Evolutionary conservation across 2,113 vertebrate species (phyloP).

Genomic region (Saguinus midas): DNA sequence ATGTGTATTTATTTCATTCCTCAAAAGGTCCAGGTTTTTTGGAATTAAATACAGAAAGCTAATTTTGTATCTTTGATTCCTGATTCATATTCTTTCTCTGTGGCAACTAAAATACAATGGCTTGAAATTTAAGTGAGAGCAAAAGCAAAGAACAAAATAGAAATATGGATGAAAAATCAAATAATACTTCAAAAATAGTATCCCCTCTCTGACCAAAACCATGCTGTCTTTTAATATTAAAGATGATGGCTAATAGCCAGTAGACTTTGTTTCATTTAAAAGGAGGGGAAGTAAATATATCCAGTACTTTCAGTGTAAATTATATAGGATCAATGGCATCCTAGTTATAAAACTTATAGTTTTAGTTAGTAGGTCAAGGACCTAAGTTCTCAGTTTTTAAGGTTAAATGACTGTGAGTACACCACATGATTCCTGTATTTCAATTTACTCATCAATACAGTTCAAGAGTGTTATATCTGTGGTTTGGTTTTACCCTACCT

Average conservation of each 20-base stretch:
- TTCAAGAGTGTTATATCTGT: background rate
- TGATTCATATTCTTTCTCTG: slow-evolving; percentile 4
- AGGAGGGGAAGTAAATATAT: background rate
- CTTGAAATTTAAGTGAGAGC: background rate
- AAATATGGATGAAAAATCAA: background rate
- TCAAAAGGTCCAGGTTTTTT: slow-evolving; percentile 26
- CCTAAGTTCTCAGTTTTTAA: background rate
- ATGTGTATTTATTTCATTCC: background rate
- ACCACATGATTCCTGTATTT: background rate
- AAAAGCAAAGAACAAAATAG: background rate
- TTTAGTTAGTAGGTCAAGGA: background rate
- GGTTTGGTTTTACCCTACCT: background rate
- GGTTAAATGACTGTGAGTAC: background rate
- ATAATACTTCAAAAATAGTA: background rate
- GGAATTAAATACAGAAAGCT: background rate
- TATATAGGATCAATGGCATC: background rate
- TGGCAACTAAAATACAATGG: background rate
- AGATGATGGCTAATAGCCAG: background rate
- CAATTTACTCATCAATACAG: background rate
- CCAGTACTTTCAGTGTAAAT: background rate
- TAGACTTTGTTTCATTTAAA: background rate
- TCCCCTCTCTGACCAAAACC: background rate
- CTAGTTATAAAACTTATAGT: background rate
- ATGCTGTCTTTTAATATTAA: background rate
- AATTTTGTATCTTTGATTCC: slow-evolving; percentile 34